phyloP scores from a whole-genome alignment of 2,888 invertebrate genomes.

The Cephalotes varians region DNA sequence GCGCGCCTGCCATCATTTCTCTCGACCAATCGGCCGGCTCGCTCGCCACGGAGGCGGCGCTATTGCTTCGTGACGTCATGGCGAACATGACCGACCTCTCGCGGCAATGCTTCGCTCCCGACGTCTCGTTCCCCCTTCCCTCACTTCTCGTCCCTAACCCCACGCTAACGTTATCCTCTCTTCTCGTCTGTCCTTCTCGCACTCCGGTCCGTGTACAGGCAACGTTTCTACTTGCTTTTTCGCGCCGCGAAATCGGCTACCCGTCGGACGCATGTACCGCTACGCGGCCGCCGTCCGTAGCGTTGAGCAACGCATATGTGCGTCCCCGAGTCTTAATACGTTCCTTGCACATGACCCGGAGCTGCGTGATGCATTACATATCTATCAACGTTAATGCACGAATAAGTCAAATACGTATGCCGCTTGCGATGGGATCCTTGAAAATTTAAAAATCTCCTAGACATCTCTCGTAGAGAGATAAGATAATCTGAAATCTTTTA shows the following conservation, averaged over 20 bases:
- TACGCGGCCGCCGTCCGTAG: slow-evolving; percentile 36
- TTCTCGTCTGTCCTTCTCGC: slow-evolving; percentile 14
- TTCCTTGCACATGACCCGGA: slow-evolving; percentile 46
- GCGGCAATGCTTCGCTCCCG: slow-evolving; percentile 67
- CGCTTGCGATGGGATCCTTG: background rate
- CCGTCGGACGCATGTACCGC: slow-evolving; percentile 61
- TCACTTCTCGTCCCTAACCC: slow-evolving; percentile 28
- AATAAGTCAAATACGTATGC: background rate
- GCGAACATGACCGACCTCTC: slow-evolving; percentile 78
- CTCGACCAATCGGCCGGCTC: slow-evolving; percentile 78
- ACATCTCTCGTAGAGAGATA: background rate
- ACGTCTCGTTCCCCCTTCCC: slow-evolving; percentile 26
- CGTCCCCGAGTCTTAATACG: slow-evolving; percentile 45
- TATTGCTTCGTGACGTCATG: slow-evolving; percentile 78
- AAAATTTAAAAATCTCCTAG: background rate
- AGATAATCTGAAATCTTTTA: background rate
- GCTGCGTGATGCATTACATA: slow-evolving; percentile 1
- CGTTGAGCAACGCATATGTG: slow-evolving; percentile 29
- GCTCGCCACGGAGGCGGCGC: slow-evolving; percentile 76
- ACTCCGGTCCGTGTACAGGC: slow-evolving; percentile 17
- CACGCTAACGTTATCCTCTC: slow-evolving; percentile 34
- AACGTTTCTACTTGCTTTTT: slow-evolving; percentile 43
- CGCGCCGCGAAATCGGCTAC: slow-evolving; percentile 64
- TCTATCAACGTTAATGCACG: background rate
- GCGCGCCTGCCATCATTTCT: slow-evolving; percentile 85